Conservation (phyloP, 2,113 vertebrate genomes). For the Grammomys surdaster region DNA sequence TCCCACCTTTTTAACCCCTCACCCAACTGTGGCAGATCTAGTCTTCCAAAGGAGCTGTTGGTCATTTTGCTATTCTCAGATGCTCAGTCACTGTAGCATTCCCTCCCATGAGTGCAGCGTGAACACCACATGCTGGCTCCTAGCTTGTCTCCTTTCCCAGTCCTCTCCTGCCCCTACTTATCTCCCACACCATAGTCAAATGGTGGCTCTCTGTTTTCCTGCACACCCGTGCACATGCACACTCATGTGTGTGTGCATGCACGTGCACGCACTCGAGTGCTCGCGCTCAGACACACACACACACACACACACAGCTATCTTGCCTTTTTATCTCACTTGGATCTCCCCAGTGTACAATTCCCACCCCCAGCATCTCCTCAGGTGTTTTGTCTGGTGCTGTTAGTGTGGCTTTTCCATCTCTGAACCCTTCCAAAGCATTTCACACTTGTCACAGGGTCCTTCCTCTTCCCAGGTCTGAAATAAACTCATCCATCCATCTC, state of each 20-base stretch:
- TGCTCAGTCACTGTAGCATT: fast-evolving
- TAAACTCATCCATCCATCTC: background rate
- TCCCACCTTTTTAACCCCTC: too few relatives aligned
- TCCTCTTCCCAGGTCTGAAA: background rate
- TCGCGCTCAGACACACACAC: too few relatives aligned
- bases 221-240: too few relatives aligned
- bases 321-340: background rate
- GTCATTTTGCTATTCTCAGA: background rate
- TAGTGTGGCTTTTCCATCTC: background rate
- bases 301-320: background rate
- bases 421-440: background rate
- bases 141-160: fast-evolving
- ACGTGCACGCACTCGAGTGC: too few relatives aligned
- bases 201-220: fast-evolving
- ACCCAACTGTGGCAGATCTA: fast-evolving
- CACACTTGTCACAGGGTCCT: fast-evolving
- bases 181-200: background rate
- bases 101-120: fast-evolving
- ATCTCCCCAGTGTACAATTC: background rate
- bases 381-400: background rate
- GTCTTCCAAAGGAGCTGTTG: background rate
- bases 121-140: background rate
- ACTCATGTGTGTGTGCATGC: too few relatives aligned
- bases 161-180: background rate
- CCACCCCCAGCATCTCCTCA: fast-evolving